These are phyloP conservation scores for Macrobrachium rosenbergii DNA, from an alignment of 1,140 invertebrate species.

Conservation along the genomic window DNA sequence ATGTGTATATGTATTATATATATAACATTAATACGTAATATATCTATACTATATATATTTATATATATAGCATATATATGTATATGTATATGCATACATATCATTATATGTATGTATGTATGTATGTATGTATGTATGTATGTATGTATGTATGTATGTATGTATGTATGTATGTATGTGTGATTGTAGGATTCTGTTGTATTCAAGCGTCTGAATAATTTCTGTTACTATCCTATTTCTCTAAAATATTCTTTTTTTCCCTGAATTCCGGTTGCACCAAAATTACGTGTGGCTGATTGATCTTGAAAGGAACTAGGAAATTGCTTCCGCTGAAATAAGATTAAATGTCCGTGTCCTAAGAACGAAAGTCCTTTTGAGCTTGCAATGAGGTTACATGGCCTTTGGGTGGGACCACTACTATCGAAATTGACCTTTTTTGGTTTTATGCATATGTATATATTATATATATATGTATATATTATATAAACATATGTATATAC, in stretches of 20 bases:
- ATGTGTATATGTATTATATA: background rate
- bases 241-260: background rate
- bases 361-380: no score
- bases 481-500: background rate
- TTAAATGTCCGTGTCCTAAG: no score
- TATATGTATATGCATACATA: background rate
- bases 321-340: no score
- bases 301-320: no score
- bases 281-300: no score
- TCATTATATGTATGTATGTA: background rate
- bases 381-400: no score
- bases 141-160: background rate
- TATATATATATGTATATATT: background rate
- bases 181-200: background rate
- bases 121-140: background rate
- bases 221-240: background rate
- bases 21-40: no score
- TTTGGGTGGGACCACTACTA: no score
- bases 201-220: background rate
- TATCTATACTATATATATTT: background rate
- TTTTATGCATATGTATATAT: no score
- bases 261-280: no score
- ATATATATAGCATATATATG: conserved; percentile 3
- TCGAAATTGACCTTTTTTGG: no score
- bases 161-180: conserved; percentile 25